Conservation (phyloP, 2,797 vertebrate species). For the Chelmon rostratus region DNA sequence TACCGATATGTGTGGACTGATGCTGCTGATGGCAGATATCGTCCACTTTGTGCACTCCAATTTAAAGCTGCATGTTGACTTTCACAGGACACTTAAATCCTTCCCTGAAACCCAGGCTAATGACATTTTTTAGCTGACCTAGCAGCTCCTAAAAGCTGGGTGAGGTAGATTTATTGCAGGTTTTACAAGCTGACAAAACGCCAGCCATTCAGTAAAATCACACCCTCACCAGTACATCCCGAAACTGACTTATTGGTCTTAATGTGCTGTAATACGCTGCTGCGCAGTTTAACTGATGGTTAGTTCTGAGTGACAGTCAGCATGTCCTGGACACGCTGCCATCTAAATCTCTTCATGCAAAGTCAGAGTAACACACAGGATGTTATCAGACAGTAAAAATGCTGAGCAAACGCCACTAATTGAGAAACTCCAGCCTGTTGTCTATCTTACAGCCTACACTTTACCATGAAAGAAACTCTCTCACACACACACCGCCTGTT, state of each 20-base stretch:
- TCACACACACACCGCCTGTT: constrained; percentile 16
- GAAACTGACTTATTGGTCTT: neutral
- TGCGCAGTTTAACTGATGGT: neutral
- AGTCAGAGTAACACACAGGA: neutral
- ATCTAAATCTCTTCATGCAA: neutral
- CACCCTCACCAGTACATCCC: neutral
- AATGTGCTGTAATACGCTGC: neutral
- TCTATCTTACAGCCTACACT: constrained; percentile 21
- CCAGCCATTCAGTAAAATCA: constrained; percentile 3
- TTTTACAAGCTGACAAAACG: constrained; percentile 45
- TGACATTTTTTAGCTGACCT: constrained; percentile 35
- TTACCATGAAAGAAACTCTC: neutral
- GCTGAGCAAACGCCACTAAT: constrained; percentile 23
- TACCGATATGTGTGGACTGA: neutral
- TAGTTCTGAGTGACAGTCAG: neutral
- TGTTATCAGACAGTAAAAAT: constrained; percentile 4
- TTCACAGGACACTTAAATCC: constrained; percentile 16
- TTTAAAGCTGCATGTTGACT: constrained; percentile 16
- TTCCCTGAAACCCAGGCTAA: constrained; percentile 10
- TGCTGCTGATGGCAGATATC: neutral
- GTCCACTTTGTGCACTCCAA: neutral
- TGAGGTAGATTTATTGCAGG: constrained; percentile 3
- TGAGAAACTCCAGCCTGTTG: constrained; percentile 1
- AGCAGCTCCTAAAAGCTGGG: constrained; percentile 21
- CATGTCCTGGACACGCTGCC: neutral